Base-by-base conservation (phyloP, 1,140 invertebrate species). In the Lepidotrigona ventralis region DNA sequence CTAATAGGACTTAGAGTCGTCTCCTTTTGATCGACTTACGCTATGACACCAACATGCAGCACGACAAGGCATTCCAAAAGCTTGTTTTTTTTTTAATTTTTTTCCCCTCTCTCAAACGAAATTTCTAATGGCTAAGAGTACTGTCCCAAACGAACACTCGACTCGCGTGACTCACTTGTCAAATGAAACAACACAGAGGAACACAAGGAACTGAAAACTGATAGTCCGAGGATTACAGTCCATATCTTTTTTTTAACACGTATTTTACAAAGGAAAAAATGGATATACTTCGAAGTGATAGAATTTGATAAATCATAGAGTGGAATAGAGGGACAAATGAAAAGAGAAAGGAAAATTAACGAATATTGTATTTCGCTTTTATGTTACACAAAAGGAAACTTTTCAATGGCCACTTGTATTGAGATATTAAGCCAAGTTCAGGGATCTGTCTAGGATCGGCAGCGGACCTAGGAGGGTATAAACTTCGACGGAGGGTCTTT, bases 1-100 rank as follows among this genome's bases (percentile, higher is more conserved):
- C 93, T 94, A 94, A 93, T 94, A 92, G 92, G 92, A 92, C 92
- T 94, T 94, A 93, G 92, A 93, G 91, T 93, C 90, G 90, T 89
- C 90, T 46, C 78, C 84, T 81, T 88, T 78, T 79, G 68, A 81
- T 54, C 79, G 68, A 66, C 21, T 81, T 82, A 71, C 54, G 54
- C 81, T 76, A 68, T 77, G 81, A 92, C 88, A 92, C 84, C 75
- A 86, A 91, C 90, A 91, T 91, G 89, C 90, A 89, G 39, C 74
- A 73, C 63, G 77, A 87, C 54, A 84, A 87, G 58, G 19, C 83
- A 88, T 87, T 88, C 79, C 70, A 79, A 78, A 82, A 73, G 58
- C 68, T 76, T 72, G 79, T 54, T 46, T 46, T 8, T 46, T 33
- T 33, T 33, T n/a, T n/a, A n/a, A n/a, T 39, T 39, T 3, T 39